A percentile compares a stretch with the other conserved stretches of the same genome.
Evolutionary conservation across 1,140 invertebrate species (phyloP).

Genomic region (Hyles euphorbiae): DNA sequence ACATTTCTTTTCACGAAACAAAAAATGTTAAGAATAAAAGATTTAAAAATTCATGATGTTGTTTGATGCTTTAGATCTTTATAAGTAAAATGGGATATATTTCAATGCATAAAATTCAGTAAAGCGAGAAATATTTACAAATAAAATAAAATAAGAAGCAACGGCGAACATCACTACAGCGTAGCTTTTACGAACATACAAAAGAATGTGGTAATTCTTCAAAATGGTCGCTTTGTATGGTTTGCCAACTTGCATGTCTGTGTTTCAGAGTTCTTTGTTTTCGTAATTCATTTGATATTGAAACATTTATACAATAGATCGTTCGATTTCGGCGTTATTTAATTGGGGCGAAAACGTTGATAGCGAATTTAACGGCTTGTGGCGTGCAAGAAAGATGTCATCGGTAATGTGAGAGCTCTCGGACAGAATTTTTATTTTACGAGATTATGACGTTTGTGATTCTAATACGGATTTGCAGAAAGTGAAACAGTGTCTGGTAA

Average conservation of each 20-base stretch:
- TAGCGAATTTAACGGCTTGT: slow-evolving; percentile 38
- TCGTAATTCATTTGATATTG: slow-evolving; percentile 58
- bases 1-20: neutral
- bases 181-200: slow-evolving; percentile 62
- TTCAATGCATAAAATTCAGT: neutral
- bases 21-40: too few species aligned
- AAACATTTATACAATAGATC: slow-evolving; percentile 43
- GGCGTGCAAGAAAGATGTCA: slow-evolving; percentile 63
- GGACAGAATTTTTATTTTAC: slow-evolving; percentile 65
- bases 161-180: slow-evolving; percentile 46
- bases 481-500: slow-evolving; percentile 57
- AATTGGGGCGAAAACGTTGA: slow-evolving; percentile 36
- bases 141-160: slow-evolving; percentile 11
- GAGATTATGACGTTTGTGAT: slow-evolving; percentile 63
- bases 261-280: slow-evolving; percentile 76
- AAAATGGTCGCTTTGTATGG: slow-evolving; percentile 78
- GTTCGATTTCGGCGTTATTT: slow-evolving; percentile 35
- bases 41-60: too few species aligned
- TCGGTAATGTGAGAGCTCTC: slow-evolving; percentile 70
- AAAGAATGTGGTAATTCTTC: slow-evolving; percentile 79
- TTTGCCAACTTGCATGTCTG: slow-evolving; percentile 77
- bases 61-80: too few species aligned
- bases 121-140: slow-evolving; percentile 2
- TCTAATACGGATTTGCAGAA: slow-evolving; percentile 51
- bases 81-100: neutral